phyloP scores from a whole-genome alignment of 2,113 vertebrate species.

The Columba janthina region DNA sequence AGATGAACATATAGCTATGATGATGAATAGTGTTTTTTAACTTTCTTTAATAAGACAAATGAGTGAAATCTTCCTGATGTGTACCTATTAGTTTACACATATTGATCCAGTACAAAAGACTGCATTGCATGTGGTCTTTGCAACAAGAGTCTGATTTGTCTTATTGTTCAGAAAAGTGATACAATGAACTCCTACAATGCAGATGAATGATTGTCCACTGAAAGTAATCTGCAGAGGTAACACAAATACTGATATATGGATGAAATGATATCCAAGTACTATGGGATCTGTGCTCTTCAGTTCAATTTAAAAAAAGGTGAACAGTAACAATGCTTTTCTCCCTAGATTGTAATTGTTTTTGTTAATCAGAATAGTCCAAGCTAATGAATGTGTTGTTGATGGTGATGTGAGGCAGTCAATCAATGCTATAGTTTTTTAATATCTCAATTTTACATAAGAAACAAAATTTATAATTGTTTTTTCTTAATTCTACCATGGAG shows the following conservation, averaged over 20 bases:
- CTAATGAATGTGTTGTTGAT: not conserved
- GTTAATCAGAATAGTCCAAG: not conserved
- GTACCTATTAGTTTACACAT: constrained; percentile 17
- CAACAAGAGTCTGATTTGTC: not conserved
- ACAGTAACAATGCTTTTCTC: not conserved
- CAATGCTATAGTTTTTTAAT: not conserved
- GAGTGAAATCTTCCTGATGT: constrained; percentile 11
- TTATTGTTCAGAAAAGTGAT: not conserved
- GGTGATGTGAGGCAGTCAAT: not conserved
- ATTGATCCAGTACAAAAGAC: constrained; percentile 11
- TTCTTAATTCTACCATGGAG: not conserved
- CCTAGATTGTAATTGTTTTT: not conserved
- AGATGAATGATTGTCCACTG: not conserved
- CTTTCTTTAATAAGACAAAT: constrained; percentile 39
- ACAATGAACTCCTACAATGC: not conserved
- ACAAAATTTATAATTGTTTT: not conserved
- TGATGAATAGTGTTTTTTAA: constrained; percentile 39
- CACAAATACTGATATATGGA: not conserved
- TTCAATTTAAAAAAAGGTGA: not conserved
- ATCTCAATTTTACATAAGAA: not conserved
- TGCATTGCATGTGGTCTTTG: not conserved
- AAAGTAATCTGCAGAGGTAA: not conserved
- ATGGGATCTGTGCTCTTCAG: not conserved
- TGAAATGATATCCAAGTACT: not conserved
- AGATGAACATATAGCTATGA: constrained; percentile 2